Base-by-base conservation (phyloP, 2,888 invertebrate species). In the Patella depressa region DNA sequence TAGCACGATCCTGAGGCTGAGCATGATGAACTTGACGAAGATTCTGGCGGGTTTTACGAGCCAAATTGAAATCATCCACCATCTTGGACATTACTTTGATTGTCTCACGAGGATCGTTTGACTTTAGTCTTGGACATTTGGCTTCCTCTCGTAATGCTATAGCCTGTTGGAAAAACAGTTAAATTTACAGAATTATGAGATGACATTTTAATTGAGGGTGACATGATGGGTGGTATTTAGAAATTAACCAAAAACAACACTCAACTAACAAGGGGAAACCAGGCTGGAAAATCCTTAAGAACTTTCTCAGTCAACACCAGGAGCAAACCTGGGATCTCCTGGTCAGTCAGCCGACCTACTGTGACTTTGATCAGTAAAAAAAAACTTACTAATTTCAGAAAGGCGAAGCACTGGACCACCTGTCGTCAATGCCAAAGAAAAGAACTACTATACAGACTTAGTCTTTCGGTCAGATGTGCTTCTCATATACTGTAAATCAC, bases 21-120 rank as follows among this genome's bases (percentile, higher is more conserved):
- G 65, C 65, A 19, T 19, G 65, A 65, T 65, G 4, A 5, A 65
- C 11, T 24, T 65, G 9, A 9, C 19, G 24, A 24, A 86, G 71
- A 75, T 88, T 85, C 24, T 82, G 83, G 65, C 82, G 83, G 3
- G 84, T 76, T 73, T 82, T 85, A 11, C 57, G 74, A 14, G 84
- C 83, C 19, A 78, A 76, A 45, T 80, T 19, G 0, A 74, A 29
- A 54, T 85, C 79, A 54, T 86, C 82, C 3, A 82, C 80, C 0
- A 76, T 53, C 29, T 82, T 69, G 19, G 84, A 82, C 9, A 87
- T 53, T 11, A 69, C 19, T 72, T 79, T 80, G 45, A 87, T 78
- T 3, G 78, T 75, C n/a, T 79, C 71, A 70, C 89, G 80, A 9
- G 90, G 90, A 77, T 91, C 90, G 3, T 71, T 57, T n/a, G 75